These are phyloP conservation scores for Nymphicus hollandicus DNA, from an alignment of 2,113 vertebrate genomes.

Conservation along the genomic window DNA sequence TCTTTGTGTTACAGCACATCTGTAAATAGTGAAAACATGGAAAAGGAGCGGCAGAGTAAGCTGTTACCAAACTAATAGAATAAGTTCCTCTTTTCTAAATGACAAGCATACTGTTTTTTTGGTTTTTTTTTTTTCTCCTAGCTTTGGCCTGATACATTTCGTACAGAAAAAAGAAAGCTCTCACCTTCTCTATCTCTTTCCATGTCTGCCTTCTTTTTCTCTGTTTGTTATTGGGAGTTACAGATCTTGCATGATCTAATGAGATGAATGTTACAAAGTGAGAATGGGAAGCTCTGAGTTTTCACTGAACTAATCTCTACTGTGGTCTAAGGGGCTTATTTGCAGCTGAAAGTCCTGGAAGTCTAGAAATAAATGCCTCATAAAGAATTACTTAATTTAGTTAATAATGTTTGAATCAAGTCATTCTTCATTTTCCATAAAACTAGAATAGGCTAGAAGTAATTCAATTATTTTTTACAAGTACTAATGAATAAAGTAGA, in stretches of 20 bases:
- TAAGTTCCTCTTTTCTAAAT: not conserved
- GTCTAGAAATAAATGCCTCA: slow-evolving; percentile 51
- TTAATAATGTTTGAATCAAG: slow-evolving; percentile 61
- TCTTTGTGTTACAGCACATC: not conserved
- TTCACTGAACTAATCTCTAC: not conserved
- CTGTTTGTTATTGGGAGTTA: not conserved
- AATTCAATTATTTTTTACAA: slow-evolving; percentile 56
- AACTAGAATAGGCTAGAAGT: slow-evolving; percentile 52
- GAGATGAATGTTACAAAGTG: slow-evolving; percentile 62
- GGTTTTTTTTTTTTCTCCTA: not conserved
- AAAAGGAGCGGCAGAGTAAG: not conserved
- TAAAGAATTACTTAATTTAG: slow-evolving; percentile 59
- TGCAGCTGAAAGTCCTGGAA: slow-evolving; percentile 15
- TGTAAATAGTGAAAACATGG: not conserved
- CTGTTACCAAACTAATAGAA: not conserved
- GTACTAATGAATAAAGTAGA: slow-evolving; percentile 60
- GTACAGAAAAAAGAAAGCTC: not conserved
- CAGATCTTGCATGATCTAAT: slow-evolving; percentile 55
- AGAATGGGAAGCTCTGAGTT: not conserved
- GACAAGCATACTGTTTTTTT: not conserved
- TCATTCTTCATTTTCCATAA: slow-evolving; percentile 62
- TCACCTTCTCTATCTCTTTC: not conserved
- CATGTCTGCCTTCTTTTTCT: not conserved
- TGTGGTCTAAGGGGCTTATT: not conserved
- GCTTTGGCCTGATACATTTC: not conserved